phyloP scores from a whole-genome alignment of 2,888 invertebrate genomes.

The Sceliomorpha sp. region DNA sequence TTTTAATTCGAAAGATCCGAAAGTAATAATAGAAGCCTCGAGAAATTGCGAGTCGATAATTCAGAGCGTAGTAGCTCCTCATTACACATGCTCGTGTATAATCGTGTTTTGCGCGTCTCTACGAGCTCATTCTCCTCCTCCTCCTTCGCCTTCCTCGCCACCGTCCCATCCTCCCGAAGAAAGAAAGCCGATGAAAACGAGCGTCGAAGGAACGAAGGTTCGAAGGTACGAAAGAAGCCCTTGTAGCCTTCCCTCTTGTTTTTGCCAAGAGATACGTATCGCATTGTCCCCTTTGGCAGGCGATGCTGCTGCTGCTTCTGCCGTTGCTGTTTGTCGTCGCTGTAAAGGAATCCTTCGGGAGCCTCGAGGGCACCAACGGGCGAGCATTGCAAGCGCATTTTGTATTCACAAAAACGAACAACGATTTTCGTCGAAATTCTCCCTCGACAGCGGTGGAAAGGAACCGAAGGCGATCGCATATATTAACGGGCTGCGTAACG shows the following conservation, averaged over 20 bases:
- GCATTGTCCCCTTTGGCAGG: slow-evolving; percentile 27
- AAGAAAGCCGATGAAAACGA: too few species aligned
- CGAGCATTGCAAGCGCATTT: slow-evolving; percentile 7
- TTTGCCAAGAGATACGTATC: slow-evolving; percentile 39
- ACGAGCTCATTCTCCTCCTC: slow-evolving; percentile 5
- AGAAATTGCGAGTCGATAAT: neutral
- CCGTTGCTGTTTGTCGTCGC: too few species aligned
- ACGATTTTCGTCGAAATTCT: slow-evolving; percentile 45
- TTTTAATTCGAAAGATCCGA: too few species aligned
- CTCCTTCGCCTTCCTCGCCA: too few species aligned
- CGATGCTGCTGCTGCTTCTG: slow-evolving; percentile 21
- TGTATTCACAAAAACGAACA: slow-evolving; percentile 21
- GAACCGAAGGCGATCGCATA: too few species aligned
- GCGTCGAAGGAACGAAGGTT: too few species aligned
- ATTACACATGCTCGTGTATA: slow-evolving; percentile 54
- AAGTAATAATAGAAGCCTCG: neutral
- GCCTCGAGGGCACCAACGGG: neutral
- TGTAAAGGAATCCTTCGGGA: slow-evolving; percentile 50
- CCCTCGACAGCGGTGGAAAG: neutral
- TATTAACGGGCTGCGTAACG: too few species aligned
- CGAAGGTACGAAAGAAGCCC: too few species aligned
- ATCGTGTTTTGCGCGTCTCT: slow-evolving; percentile 42
- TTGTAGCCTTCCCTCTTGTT: slow-evolving; percentile 16
- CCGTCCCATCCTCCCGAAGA: slow-evolving; percentile 13
- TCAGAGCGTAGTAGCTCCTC: slow-evolving; percentile 29